Evolutionary conservation across 2,797 vertebrate species (phyloP), one percentile per base, ranked within the genome.

Genomic region (Perodicticus potto): DNA sequence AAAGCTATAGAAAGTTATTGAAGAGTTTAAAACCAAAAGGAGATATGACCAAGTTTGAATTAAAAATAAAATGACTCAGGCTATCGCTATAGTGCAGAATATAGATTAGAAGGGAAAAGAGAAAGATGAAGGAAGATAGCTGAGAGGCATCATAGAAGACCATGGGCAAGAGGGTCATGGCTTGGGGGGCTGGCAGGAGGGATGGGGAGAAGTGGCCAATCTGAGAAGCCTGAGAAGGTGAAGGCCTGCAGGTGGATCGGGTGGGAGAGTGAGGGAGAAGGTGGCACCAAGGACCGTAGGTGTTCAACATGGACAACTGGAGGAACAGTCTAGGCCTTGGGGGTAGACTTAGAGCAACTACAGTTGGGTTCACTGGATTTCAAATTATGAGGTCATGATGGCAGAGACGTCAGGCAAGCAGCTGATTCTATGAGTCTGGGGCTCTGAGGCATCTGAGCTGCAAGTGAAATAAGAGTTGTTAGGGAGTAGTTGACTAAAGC

Each of bases 21-120:
- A 88, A 94, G 69, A 72, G n/a, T 77, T 86, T 78, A 82, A 94
- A 88, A 34, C 10, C 57, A 61, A 78, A 59, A 49, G 29, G 27
- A 81, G 29, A 59, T 40, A 88, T 12, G 20, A 57, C 2, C 84
- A 86, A 77, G 5, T 78, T 40, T 53, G 29, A 80, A 27, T 23
- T 81, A 57, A 61, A 27, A 63, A 65, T 17, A 59, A 17, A 80
- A 63, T 34, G 25, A 78, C 43, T 73, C 61, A 70, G 37, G 20
- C 61, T 67, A 5, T 73, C 10, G 43, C n/a, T 57, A 5, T 32
- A n/a, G 19, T 23, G 6, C n/a, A 84, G 45, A 86, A 86, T 87
- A 67, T 4, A 49, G 2, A 86, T 67, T 86, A 86, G 14, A 53
- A 78, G 32, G n/a, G 45, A 8, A 27, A 82, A 63, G 59, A 22